Base-by-base conservation (phyloP, 2,888 invertebrate genomes). In the Unio delphinus region DNA sequence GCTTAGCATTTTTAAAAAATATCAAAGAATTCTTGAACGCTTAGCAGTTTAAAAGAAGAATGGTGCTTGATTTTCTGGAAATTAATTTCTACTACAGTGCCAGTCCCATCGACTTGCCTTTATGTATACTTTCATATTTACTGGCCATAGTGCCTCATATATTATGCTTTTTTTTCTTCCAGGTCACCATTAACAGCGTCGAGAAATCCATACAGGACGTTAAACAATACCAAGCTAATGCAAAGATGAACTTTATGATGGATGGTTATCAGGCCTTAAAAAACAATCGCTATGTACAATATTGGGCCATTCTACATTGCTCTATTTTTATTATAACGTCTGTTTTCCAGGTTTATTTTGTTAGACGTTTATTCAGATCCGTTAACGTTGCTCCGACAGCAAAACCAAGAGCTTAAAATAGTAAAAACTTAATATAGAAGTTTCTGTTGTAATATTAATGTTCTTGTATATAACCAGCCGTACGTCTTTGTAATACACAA, bases 291-390 rank as follows among this genome's bases (percentile, higher is more conserved):
- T 85, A 83, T 72, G 95, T 98, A n/a, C 92, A 95, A 74, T 93
- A 93, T 73, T 97, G 97, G 95, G 97, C 98, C 0, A 83, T 97
- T 4, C 92, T 94, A 65, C 97, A 97, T 91, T 95, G 97, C 78
- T 70, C 94, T 45, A 94, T 97, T 1, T 95, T 98, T 76, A 91
- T 94, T 64, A 92, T 93, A 1, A 95, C 96, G 0, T 95, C 95
- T 17, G 92, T 94, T 1, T 88, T 94, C 63, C 95, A 95, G 90
- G 96, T 97, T 2, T 95, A 94, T 89, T 97, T 97, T 89, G 95
- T 98, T 20, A 93, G 95, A 77, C 95, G 96, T 91, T 91, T 98
- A 18, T 98, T 98, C 88, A 95, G 95, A 86, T 93, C 94, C 0
- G 95, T 94, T 87, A 83, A 79, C 56, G 81, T 83, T 20, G 81